Conservation (phyloP, 2,888 invertebrate genomes). For the Drosophila meridionalis region DNA sequence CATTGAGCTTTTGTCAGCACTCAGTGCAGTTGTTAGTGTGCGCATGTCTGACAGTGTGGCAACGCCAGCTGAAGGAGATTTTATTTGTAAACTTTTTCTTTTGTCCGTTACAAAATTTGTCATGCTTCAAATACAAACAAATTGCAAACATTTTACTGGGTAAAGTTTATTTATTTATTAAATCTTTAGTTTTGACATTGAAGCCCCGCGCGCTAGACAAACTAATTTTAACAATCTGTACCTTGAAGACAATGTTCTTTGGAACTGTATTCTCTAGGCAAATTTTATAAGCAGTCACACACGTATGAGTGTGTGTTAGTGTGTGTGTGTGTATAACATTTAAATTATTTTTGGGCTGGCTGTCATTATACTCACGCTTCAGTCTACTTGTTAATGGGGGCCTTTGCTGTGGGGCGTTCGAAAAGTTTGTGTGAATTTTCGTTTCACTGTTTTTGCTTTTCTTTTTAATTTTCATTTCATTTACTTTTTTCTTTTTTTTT, state of each 20-base stretch:
- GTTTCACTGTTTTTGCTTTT: neutral
- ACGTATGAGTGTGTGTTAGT: neutral
- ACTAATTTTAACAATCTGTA: conserved; percentile 37
- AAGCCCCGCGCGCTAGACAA: conserved; percentile 21
- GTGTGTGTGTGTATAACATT: conserved; percentile 7
- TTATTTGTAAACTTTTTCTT: neutral
- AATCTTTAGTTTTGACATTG: conserved; percentile 12
- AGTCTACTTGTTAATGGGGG: conserved; percentile 55
- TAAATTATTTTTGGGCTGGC: conserved; percentile 21
- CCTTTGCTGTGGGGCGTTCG: conserved; percentile 17
- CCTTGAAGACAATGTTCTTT: conserved; percentile 16
- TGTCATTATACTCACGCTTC: conserved; percentile 55
- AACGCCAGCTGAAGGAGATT: conserved; percentile 10
- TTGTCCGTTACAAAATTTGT: neutral
- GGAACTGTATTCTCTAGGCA: conserved; percentile 11
- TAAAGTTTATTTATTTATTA: conserved; percentile 47
- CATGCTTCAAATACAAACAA: neutral
- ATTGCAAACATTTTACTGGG: conserved; percentile 15
- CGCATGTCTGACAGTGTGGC: conserved; percentile 19
- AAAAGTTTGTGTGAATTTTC: conserved; percentile 10
- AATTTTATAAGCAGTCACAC: conserved; percentile 15
- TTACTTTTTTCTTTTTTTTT: conserved; percentile 14
- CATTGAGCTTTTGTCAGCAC: conserved; percentile 14
- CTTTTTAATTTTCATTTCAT: neutral
- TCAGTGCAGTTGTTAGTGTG: neutral